Evolutionary conservation across 2,797 vertebrate species (phyloP), one percentile per base, ranked within the genome.

Genomic region (Clarias laeviceps): DNA sequence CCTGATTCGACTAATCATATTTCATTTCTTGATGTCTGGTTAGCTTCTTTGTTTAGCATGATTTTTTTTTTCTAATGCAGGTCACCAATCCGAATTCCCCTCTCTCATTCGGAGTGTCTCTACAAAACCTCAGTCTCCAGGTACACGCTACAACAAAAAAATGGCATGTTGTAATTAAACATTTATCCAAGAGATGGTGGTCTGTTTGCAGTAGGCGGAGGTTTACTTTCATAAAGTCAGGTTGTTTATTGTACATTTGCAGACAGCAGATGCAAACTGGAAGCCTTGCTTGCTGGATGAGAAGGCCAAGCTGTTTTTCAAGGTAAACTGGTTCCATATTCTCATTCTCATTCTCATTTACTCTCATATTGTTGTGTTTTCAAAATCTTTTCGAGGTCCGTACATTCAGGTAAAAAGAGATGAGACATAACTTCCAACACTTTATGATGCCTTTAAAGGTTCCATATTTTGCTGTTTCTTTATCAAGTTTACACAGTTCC

Each of bases 101-200:
- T 3, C 92, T 99, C 84, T 98, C 98, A 27, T 98, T 98, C 93
- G 98, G 98, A 84, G 95, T 99, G 85, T 99, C 97, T 0, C 97
- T 99, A 89, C 96, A 98, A 89, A 99, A 99, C 92, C 95, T 99
- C 91, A 99, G 98, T 92, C 96, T 99, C 89, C 97, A 99, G 96
- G 98, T 99, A 34, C 17, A 5, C 40, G 4, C 7, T 84, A 59
- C 56, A 27, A 50, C 40, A 7, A n/a, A 73, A 73, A 15, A 2
- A 24, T 40, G 34, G 9, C 68, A 40, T 17, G 70, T 32, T 76
- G 50, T 32, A 77, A 77, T 57, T 77, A 1, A 32, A 76, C 32
- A n/a, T 62, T 62, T 62, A 40, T 62, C 17, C 6, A 34, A 79
- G 20, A 17, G 37, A 11, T 5, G 34, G n/a, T n/a, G 32, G 5